phyloP scores from a whole-genome alignment of 1,140 invertebrate species.

The Musca vetustissima region DNA sequence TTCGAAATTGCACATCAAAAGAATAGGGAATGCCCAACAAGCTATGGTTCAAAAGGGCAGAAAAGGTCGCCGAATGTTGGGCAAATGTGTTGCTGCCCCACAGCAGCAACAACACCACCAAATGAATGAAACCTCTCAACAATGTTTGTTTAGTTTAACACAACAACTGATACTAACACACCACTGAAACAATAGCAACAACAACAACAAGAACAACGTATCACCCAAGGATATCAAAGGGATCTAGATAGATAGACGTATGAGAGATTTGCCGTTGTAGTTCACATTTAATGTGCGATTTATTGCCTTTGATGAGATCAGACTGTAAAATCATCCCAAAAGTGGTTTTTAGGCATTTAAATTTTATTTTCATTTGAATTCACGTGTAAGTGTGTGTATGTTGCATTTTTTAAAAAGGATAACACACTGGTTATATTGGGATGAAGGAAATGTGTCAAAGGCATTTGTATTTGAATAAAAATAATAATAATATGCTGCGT shows the following conservation, averaged over 20 bases:
- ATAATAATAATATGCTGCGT: no score
- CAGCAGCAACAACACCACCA: no score
- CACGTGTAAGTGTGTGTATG: not conserved
- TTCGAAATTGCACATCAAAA: no score
- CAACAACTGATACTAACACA: not conserved
- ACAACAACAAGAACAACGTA: not conserved
- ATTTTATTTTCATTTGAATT: not conserved
- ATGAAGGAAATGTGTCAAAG: no score
- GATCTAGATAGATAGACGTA: not conserved
- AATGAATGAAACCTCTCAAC: no score
- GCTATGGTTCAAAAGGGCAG: not conserved
- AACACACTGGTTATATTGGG: no score
- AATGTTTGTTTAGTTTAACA: not conserved
- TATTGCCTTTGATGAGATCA: constrained; percentile 21
- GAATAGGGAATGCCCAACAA: no score
- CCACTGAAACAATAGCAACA: no score
- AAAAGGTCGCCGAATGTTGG: not conserved
- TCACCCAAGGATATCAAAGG: not conserved
- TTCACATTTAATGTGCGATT: constrained; percentile 23
- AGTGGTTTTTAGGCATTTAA: constrained; percentile 13
- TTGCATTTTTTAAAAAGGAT: not conserved
- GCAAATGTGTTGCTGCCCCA: no score
- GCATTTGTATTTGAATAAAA: no score
- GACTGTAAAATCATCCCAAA: constrained; percentile 24
- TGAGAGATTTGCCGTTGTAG: not conserved